Percentiles rank a stretch among this genome's conserved stretches.
phyloP scores from a whole-genome alignment of 2,113 vertebrate species.

The Myanophis thanlyinensis region DNA sequence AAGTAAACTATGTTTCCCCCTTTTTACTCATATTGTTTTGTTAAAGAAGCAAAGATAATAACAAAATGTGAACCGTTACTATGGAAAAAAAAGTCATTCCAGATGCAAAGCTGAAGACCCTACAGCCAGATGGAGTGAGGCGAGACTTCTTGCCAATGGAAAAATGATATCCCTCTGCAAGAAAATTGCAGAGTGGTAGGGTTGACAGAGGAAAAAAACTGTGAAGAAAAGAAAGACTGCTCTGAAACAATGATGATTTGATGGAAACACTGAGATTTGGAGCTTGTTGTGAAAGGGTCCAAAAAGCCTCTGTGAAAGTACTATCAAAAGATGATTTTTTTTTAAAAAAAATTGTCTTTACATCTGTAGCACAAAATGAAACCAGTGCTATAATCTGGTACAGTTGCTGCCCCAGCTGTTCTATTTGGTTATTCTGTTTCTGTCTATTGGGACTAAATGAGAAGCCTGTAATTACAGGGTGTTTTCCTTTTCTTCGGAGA shows the following conservation, averaged over 20 bases:
- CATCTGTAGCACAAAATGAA: background rate
- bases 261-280: background rate
- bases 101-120: background rate
- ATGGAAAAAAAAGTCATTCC: background rate
- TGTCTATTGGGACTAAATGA: background rate
- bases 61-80: background rate
- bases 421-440: background rate
- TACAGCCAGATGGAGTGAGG: background rate
- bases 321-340: background rate
- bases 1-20: background rate
- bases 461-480: background rate
- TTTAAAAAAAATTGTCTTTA: background rate
- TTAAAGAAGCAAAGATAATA: background rate
- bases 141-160: background rate
- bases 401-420: background rate
- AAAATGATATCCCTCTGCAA: background rate
- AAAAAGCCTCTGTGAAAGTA: background rate
- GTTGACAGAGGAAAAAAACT: background rate
- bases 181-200: background rate
- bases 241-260: background rate
- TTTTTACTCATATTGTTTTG: background rate
- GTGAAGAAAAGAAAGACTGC: background rate
- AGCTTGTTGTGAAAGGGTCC: background rate
- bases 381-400: background rate
- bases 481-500: background rate